Conservation (phyloP, 1,140 invertebrate species). For the Drosophila auraria region DNA sequence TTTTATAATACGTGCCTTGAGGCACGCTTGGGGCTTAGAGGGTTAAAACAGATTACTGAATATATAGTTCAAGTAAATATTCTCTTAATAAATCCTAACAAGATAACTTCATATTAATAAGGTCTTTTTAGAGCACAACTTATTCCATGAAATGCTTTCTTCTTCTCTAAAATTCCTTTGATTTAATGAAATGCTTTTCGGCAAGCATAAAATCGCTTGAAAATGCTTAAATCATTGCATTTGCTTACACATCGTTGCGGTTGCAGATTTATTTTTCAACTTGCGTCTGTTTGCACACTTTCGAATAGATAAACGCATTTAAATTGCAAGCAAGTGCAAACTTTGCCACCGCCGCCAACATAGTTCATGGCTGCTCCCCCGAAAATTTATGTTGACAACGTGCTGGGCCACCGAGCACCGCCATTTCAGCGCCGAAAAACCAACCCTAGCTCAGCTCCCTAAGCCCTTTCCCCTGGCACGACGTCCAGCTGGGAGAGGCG, state of each 20-base stretch:
- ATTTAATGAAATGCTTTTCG: not conserved
- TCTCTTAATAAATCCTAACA: not conserved
- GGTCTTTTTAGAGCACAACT: not conserved
- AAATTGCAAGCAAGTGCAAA: constrained; percentile 68
- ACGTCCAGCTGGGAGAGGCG: constrained; percentile 28
- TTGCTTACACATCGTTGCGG: constrained; percentile 14
- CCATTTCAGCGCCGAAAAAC: constrained; percentile 25
- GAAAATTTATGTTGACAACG: constrained; percentile 79
- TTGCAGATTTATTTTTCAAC: constrained; percentile 28
- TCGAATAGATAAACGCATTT: constrained; percentile 74
- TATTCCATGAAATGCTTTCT: not conserved
- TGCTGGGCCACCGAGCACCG: constrained; percentile 52
- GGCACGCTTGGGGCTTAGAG: too few species aligned
- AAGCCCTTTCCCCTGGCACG: not conserved
- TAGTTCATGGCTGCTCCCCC: constrained; percentile 35
- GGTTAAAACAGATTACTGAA: not conserved
- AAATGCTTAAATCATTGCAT: constrained; percentile 27
- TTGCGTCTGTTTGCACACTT: constrained; percentile 50
- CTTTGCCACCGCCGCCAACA: constrained; percentile 58
- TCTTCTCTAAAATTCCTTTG: not conserved
- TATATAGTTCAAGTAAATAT: not conserved
- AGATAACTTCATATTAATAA: not conserved
- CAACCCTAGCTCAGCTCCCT: not conserved
- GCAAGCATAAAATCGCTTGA: not conserved
- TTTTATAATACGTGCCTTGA: too few species aligned